Base-by-base conservation (phyloP, 2,888 invertebrate species). In the Cephus runcator region DNA sequence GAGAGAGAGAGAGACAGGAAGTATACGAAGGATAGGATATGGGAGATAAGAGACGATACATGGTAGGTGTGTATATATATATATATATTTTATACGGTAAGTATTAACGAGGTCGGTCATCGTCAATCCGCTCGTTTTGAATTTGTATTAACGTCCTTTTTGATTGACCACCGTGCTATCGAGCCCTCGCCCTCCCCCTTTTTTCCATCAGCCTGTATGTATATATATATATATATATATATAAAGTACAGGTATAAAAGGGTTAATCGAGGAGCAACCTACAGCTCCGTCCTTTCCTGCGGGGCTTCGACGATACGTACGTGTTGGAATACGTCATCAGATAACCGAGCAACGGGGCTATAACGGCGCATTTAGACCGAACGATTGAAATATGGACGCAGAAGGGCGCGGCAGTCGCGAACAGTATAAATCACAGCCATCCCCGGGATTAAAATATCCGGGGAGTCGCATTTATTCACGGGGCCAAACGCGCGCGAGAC, bases 391-490 rank as follows among this genome's bases (percentile, higher is more conserved):
- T 73, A 73, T 73, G 73, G 73, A 73, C 73, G 34, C 33, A 34
- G 73, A 15, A n/a, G 73, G 35, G 35, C 73, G 73, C 73, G 34
- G 73, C 73, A 73, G 33, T 73, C 23, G 73, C 73, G 84, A 84
- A 85, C 83, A 86, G 83, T 85, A 86, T 86, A 86, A 86, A 86
- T 86, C 85, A 86, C 85, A 79, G 82, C 79, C 85, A 86, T 88
- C 84, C 87, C 81, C 77, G 80, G 88, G 88, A 88, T 88, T 88
- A 88, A 88, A 88, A 88, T 87, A 88, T 88, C 88, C 86, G 83
- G 84, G 83, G 86, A 86, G 85, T 86, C 85, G 85, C 87, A 87
- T 88, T 88, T 88, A 88, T 88, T 87, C 87, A 83, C 83, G 84
- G 31, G 86, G 83, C 83, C 85, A 84, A 85, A 88, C 81, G 82